Conservation (phyloP, 2,797 vertebrate species). For the Hipposideros larvatus region DNA sequence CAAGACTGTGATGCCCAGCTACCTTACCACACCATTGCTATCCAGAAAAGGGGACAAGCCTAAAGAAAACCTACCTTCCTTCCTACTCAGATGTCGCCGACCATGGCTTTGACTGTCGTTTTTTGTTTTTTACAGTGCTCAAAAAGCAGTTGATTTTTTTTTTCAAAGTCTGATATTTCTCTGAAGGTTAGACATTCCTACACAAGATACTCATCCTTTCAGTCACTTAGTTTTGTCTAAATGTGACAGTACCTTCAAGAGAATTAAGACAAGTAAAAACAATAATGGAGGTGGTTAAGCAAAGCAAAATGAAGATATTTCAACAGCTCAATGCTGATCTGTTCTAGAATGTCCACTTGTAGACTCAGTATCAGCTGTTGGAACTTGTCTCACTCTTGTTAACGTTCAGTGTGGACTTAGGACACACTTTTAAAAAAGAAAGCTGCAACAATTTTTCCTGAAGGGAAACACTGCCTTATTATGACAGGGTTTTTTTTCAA, state of each 20-base stretch:
- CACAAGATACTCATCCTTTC: neutral
- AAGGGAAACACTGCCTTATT: neutral
- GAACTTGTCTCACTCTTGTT: neutral
- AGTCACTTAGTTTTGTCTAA: neutral
- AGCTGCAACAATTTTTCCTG: neutral
- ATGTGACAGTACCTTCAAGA: neutral
- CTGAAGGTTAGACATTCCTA: slow-evolving; percentile 33
- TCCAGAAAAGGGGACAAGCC: slow-evolving; percentile 69
- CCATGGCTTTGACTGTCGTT: slow-evolving; percentile 84
- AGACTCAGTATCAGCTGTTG: neutral
- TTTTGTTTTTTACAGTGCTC: neutral
- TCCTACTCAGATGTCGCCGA: slow-evolving; percentile 57
- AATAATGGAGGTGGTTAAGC: neutral
- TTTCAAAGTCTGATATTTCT: slow-evolving; percentile 5
- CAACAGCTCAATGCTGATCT: neutral
- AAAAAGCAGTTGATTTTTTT: neutral
- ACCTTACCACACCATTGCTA: neutral
- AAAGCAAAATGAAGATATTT: neutral
- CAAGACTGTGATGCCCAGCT: neutral
- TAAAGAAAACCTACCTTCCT: slow-evolving; percentile 74
- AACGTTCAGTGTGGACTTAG: neutral
- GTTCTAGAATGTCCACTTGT: neutral
- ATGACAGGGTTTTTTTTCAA: neutral
- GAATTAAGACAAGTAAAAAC: slow-evolving; percentile 22
- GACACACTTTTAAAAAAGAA: neutral